Evolutionary conservation across 2,888 invertebrate genomes (phyloP).

Genomic region (Sympetrum striolatum): DNA sequence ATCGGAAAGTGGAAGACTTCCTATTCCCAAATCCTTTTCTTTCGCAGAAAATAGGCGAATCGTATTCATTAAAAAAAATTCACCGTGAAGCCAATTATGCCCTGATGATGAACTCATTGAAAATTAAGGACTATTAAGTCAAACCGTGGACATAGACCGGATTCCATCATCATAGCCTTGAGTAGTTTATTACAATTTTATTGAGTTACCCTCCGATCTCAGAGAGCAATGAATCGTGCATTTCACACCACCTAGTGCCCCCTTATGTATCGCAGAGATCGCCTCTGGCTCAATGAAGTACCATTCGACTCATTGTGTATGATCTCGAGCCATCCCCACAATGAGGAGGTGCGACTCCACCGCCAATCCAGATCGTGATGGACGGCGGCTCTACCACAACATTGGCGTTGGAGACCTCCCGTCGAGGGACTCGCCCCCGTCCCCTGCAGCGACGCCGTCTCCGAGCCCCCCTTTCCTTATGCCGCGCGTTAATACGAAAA

Average conservation of each 20-base stretch:
- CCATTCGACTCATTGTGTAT: neutral
- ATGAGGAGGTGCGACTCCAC: neutral
- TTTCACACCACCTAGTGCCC: neutral
- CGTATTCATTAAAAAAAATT: no score
- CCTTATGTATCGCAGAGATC: neutral
- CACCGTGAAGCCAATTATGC: no score
- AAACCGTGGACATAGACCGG: no score
- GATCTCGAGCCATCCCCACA: neutral
- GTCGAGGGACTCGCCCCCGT: neutral
- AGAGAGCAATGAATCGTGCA: neutral
- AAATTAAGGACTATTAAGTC: no score
- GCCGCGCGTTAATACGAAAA: neutral
- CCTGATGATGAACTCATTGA: no score
- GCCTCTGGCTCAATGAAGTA: neutral
- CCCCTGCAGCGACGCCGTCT: neutral
- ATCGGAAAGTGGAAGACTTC: no score
- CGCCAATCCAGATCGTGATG: neutral
- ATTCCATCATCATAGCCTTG: no score
- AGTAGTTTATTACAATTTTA: no score
- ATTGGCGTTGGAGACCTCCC: constrained; percentile 19
- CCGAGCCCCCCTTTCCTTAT: neutral
- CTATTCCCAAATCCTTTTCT: no score
- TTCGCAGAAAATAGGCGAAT: no score
- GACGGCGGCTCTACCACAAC: neutral
- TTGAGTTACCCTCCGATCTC: no score